Percentiles rank a stretch among this genome's conserved stretches.
Conservation (phyloP, 2,797 vertebrate genomes). For the Peromyscus aztecus region DNA sequence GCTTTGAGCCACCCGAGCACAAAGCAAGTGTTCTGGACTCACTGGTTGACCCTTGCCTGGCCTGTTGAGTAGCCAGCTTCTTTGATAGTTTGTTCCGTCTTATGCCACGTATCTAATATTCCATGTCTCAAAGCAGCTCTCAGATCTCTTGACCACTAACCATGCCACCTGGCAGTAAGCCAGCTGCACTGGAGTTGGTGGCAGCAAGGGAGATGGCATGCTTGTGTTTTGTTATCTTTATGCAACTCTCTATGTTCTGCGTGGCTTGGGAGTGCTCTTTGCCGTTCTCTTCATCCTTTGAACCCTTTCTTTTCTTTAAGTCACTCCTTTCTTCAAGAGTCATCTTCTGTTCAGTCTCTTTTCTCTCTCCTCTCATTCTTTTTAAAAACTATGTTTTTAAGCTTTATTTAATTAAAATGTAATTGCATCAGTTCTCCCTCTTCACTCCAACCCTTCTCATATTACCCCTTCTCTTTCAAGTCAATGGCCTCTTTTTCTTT, state of each 20-base stretch:
- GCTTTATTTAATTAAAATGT: not conserved
- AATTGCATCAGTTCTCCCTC: not conserved
- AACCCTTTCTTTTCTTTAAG: not conserved
- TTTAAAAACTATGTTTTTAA: not conserved
- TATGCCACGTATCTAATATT: not conserved
- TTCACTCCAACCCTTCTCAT: not conserved
- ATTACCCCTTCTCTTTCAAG: not conserved
- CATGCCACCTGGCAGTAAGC: not conserved
- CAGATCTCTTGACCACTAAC: not conserved
- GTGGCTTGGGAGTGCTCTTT: not conserved
- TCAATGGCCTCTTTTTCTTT: not conserved
- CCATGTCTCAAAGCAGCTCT: conserved; percentile 5
- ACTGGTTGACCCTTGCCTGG: not conserved
- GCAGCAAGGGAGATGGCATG: not conserved
- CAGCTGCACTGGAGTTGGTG: not conserved
- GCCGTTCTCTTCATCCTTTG: not conserved
- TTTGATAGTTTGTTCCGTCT: not conserved
- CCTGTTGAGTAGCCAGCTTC: not conserved
- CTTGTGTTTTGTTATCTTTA: not conserved
- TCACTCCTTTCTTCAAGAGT: not conserved
- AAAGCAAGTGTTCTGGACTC: not conserved
- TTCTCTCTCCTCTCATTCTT: not conserved
- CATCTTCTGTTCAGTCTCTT: not conserved
- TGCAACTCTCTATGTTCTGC: conserved; percentile 8
- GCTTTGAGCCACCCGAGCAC: not conserved